Evolutionary conservation across 1,140 invertebrate genomes (phyloP).

Genomic region (Drosophila mayri): DNA sequence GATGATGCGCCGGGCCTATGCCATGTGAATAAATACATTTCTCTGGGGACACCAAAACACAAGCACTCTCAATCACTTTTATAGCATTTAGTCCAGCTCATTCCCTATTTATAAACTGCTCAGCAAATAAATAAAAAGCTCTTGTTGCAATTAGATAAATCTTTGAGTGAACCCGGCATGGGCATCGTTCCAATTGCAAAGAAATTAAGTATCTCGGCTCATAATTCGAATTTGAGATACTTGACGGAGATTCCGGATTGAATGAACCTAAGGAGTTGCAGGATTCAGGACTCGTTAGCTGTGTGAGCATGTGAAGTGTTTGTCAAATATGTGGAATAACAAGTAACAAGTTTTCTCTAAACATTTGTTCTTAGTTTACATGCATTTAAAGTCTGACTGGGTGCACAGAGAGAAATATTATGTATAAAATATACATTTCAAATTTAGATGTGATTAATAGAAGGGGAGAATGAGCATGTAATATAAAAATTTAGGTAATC

Average conservation of each 20-base stretch:
- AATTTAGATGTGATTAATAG: no score
- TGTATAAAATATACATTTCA: not conserved
- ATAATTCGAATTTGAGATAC: conserved; percentile 47
- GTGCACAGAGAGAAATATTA: not conserved
- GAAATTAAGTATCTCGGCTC: conserved; percentile 29
- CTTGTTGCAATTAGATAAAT: conserved; percentile 47
- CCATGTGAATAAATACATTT: conserved; percentile 87
- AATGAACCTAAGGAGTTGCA: conserved; percentile 1
- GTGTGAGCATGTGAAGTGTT: conserved; percentile 38
- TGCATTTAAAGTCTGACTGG: conserved; percentile 47
- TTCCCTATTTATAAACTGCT: conserved; percentile 52
- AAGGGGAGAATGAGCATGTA: no score
- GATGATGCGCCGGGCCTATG: conserved; percentile 97
- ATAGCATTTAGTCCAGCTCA: conserved; percentile 46
- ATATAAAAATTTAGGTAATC: no score
- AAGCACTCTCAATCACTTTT: conserved; percentile 27
- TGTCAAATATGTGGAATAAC: conserved; percentile 78
- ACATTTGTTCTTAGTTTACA: conserved; percentile 75
- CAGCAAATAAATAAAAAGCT: conserved; percentile 44
- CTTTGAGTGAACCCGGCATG: conserved; percentile 6
- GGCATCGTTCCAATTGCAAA: conserved; percentile 38
- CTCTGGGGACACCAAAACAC: not conserved
- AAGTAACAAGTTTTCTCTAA: conserved; percentile 77
- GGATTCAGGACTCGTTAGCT: conserved; percentile 29
- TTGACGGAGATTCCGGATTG: conserved; percentile 26